Evolutionary conservation across 2,113 vertebrate genomes (phyloP).

Genomic region (Phalacrocorax aristotelis): DNA sequence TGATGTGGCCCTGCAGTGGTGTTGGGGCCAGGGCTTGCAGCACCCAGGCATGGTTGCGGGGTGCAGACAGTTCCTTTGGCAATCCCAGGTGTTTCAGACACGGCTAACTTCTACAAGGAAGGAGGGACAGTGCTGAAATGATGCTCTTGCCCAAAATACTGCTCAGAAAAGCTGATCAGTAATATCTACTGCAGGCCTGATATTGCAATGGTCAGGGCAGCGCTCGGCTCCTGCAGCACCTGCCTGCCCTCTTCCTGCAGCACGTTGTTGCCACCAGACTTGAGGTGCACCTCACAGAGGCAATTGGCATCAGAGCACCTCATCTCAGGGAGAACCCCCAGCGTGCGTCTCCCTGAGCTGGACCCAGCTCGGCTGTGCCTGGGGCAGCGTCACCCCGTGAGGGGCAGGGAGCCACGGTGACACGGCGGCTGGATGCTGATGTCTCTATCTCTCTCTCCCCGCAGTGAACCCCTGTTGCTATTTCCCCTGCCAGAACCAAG

Average conservation of each 20-base stretch:
- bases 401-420: neutral
- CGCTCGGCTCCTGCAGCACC: neutral
- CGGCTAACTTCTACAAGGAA: neutral
- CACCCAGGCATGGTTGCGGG: rapidly evolving
- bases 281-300: neutral
- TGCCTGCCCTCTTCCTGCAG: neutral
- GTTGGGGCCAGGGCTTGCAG: neutral
- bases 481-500: slow-evolving; percentile 90
- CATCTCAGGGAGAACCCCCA: neutral
- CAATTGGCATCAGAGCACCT: neutral
- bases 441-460: neutral
- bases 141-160: neutral
- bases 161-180: neutral
- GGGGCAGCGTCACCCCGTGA: rapidly evolving
- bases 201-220: neutral
- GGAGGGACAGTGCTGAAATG: neutral
- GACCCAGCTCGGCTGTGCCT: rapidly evolving
- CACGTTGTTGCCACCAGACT: rapidly evolving
- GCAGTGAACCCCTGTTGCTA: slow-evolving; percentile 94
- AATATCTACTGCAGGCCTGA: neutral
- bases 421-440: neutral
- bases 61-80: neutral
- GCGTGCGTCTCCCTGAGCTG: neutral
- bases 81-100: neutral
- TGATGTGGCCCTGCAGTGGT: rapidly evolving